A percentile compares a stretch with the other conserved stretches of the same genome.
Conservation (phyloP, 2,113 vertebrate genomes). For the Coracopsis vasa region DNA sequence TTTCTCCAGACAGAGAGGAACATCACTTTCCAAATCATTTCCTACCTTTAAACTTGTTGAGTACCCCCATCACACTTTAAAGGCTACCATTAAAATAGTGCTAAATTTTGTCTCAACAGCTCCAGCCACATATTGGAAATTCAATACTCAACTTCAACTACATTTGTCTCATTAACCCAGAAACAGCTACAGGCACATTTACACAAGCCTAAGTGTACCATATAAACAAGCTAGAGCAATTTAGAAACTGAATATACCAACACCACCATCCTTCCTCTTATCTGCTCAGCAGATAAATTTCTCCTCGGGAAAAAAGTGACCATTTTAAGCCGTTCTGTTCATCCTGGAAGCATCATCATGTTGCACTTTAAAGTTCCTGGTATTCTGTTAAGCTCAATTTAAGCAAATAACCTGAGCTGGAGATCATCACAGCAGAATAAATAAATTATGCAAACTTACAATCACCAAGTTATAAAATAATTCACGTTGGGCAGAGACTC, state of each 20-base stretch:
- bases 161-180: not conserved
- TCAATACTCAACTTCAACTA: not conserved
- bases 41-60: not conserved
- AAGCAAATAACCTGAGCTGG: not conserved
- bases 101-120: not conserved
- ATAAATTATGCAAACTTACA: not conserved
- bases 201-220: not conserved
- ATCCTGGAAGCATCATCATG: not conserved
- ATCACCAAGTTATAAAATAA: not conserved
- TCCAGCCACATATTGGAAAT: not conserved
- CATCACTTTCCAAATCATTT: fast-evolving
- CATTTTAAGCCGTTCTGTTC: not conserved
- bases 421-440: not conserved
- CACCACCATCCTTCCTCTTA: not conserved
- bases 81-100: not conserved
- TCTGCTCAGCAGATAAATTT: not conserved
- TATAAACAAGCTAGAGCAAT: not conserved
- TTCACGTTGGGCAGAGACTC: not conserved
- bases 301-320: not conserved
- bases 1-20: not conserved
- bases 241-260: not conserved
- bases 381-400: not conserved
- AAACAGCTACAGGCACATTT: not conserved
- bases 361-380: not conserved
- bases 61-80: not conserved